Conservation (phyloP, 2,888 invertebrate species). For the Ichneumoninae sp. region DNA sequence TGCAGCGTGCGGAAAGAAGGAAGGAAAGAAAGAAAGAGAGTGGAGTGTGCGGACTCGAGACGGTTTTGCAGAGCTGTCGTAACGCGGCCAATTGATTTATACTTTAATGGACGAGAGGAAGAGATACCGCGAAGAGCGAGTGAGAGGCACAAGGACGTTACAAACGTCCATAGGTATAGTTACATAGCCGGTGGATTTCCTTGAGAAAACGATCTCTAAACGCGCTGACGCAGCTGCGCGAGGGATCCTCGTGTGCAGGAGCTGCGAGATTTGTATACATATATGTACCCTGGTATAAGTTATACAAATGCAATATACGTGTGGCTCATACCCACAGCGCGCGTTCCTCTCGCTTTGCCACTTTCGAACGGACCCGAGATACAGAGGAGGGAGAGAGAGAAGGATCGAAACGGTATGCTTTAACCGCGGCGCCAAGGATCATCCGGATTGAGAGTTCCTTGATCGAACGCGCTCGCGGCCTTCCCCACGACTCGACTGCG, state of each 20-base stretch:
- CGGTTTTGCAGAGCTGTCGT: slow-evolving; percentile 51
- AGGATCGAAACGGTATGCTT: slow-evolving; percentile 23
- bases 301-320: slow-evolving; percentile 23
- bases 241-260: neutral
- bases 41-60: slow-evolving; percentile 21
- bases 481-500: slow-evolving; percentile 36
- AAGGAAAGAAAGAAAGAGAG: too few relatives aligned
- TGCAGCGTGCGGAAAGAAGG: too few relatives aligned
- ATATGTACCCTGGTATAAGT: slow-evolving; percentile 19
- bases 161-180: slow-evolving; percentile 36
- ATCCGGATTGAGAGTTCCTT: slow-evolving; percentile 42
- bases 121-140: slow-evolving; percentile 54
- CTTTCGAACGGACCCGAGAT: neutral
- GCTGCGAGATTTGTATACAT: neutral
- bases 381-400: neutral
- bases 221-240: slow-evolving; percentile 68
- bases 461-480: slow-evolving; percentile 46
- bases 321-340: neutral
- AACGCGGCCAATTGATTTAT: slow-evolving; percentile 78
- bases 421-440: slow-evolving; percentile 47
- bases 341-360: slow-evolving; percentile 3
- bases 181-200: slow-evolving; percentile 72
- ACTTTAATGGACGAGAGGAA: slow-evolving; percentile 70
- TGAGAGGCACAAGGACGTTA: slow-evolving; percentile 60
- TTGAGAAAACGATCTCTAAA: slow-evolving; percentile 75